Evolutionary conservation across 2,888 invertebrate genomes (phyloP).

Genomic region (Standfussiana lucernea): DNA sequence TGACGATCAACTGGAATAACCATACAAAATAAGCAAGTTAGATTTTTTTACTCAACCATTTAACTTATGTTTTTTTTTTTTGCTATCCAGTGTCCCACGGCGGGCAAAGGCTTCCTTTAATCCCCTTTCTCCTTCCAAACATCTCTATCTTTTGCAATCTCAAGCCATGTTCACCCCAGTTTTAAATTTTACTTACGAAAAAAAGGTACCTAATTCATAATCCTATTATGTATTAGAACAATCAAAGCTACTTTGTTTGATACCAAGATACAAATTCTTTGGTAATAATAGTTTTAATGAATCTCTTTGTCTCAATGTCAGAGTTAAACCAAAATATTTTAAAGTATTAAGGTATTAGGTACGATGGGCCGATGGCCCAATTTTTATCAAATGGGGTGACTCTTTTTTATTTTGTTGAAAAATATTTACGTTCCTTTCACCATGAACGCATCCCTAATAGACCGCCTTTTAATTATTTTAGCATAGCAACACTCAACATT

Average conservation of each 20-base stretch:
- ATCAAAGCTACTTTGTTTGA: not conserved
- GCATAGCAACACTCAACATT: conserved; percentile 87
- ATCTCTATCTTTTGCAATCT: not conserved
- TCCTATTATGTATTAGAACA: not conserved
- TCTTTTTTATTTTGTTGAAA: not conserved
- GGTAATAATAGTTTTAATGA: not conserved
- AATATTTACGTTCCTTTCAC: conserved; percentile 9
- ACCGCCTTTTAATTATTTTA: conserved; percentile 87
- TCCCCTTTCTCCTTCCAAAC: not conserved
- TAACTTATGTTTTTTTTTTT: not conserved
- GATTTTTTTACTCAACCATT: not conserved
- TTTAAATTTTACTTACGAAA: no score
- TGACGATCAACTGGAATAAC: not conserved
- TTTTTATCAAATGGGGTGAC: not conserved
- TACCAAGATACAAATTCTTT: not conserved
- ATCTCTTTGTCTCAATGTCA: not conserved
- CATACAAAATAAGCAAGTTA: not conserved
- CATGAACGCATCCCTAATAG: conserved; percentile 80
- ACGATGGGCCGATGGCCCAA: not conserved
- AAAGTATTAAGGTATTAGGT: not conserved
- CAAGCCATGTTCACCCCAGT: no score
- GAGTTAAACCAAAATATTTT: not conserved
- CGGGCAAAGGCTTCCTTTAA: not conserved
- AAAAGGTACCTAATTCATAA: no score
- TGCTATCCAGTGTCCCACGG: not conserved